phyloP scores from a whole-genome alignment of 2,113 vertebrate species.

The Cettia cetti region DNA sequence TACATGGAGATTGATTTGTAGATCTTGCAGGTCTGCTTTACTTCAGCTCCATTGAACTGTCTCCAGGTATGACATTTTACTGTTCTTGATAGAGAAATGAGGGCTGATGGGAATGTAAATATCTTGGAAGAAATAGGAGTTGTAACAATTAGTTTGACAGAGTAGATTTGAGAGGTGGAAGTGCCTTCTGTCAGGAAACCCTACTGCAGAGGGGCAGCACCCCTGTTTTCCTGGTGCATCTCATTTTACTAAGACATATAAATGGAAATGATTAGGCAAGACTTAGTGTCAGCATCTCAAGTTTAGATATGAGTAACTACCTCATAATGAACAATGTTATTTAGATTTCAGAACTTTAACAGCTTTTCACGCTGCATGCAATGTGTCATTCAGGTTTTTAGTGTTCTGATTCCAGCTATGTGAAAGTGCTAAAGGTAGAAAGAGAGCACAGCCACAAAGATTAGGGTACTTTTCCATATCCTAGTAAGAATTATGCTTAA shows the following conservation, averaged over 20 bases:
- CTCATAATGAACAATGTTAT: neutral
- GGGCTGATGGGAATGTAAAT: conserved; percentile 59
- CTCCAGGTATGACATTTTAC: conserved; percentile 27
- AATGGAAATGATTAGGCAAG: neutral
- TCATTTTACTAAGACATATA: neutral
- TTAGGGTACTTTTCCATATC: neutral
- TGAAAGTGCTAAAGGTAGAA: neutral
- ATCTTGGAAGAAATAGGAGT: conserved; percentile 14
- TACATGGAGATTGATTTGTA: conserved; percentile 43
- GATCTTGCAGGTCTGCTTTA: conserved; percentile 32
- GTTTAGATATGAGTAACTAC: neutral
- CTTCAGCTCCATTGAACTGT: conserved; percentile 58
- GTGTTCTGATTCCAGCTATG: neutral
- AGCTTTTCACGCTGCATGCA: neutral
- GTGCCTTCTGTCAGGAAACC: neutral
- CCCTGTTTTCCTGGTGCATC: neutral
- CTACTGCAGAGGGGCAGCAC: neutral
- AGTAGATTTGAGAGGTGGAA: neutral
- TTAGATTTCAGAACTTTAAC: neutral
- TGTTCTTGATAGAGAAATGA: conserved; percentile 48
- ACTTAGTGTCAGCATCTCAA: neutral
- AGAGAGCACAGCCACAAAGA: neutral
- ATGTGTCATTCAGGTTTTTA: neutral
- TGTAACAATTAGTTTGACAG: neutral
- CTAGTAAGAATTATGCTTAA: neutral